These are phyloP conservation scores for Tinamus guttatus DNA, from an alignment of 2,113 vertebrate species.

Conservation along the genomic window DNA sequence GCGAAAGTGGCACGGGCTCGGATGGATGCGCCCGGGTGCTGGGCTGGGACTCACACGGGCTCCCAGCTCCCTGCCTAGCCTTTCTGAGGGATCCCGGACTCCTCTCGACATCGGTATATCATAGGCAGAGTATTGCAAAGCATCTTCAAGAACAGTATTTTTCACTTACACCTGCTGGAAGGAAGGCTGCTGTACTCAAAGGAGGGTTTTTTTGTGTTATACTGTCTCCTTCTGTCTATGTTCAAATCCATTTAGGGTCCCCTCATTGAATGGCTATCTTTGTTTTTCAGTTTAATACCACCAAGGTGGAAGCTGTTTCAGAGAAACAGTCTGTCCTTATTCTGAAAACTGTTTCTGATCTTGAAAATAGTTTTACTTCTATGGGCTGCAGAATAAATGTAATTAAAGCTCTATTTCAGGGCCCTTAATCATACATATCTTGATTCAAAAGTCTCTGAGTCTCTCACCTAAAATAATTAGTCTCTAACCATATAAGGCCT, in stretches of 20 bases:
- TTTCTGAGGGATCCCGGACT: not conserved
- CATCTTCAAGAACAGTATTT: not conserved
- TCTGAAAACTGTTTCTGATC: not conserved
- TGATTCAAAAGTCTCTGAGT: not conserved
- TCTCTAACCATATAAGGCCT: not conserved
- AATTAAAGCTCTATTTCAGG: not conserved
- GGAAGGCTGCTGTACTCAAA: not conserved
- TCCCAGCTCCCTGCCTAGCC: not conserved
- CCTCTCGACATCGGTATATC: not conserved
- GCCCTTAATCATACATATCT: not conserved
- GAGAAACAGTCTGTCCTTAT: not conserved
- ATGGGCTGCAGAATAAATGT: not conserved
- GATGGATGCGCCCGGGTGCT: accelerated
- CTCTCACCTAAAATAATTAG: not conserved
- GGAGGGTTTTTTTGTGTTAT: not conserved
- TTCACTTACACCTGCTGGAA: not conserved
- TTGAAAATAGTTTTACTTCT: not conserved
- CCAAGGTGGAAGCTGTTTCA: not conserved
- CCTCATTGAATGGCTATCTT: not conserved
- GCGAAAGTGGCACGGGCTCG: not conserved
- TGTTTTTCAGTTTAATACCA: not conserved
- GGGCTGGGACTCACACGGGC: not conserved
- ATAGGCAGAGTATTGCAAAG: not conserved
- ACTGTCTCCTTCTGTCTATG: not conserved
- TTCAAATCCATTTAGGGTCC: not conserved